A percentile compares a stretch with the other conserved stretches of the same genome.
Evolutionary conservation across 2,113 vertebrate genomes (phyloP).

Genomic region (Abramis brama): DNA sequence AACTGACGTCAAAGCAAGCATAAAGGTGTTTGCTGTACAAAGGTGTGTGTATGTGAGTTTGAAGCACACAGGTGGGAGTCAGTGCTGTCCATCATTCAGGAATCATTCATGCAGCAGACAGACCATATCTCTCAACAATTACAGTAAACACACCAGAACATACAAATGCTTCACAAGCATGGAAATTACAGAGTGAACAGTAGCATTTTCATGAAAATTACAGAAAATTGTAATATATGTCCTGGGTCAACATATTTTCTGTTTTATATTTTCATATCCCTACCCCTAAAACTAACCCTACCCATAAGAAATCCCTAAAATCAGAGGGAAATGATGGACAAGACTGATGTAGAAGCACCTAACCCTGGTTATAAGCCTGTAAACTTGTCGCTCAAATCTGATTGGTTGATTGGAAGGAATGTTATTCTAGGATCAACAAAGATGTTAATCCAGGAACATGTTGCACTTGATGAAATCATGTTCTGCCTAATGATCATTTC

Average conservation of each 20-base stretch:
- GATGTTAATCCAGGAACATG: too few species aligned
- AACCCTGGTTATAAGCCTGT: too few species aligned
- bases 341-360: too few species aligned
- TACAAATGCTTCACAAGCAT: background rate
- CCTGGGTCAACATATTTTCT: too few species aligned
- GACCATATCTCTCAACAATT: background rate
- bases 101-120: constrained; percentile 13
- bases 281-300: too few species aligned
- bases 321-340: too few species aligned
- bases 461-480: too few species aligned
- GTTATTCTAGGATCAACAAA: too few species aligned
- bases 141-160: background rate
- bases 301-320: too few species aligned
- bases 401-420: too few species aligned
- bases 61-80: constrained; percentile 22
- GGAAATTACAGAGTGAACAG: background rate
- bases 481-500: background rate
- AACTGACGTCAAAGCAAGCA: constrained; percentile 34
- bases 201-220: background rate
- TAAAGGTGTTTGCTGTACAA: background rate
- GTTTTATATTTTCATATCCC: too few species aligned
- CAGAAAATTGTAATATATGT: background rate
- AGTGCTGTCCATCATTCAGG: background rate
- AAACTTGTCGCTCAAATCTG: too few species aligned
- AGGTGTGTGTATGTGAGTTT: constrained; percentile 38